Percentiles rank a stretch among this genome's conserved stretches.
Evolutionary conservation across 2,888 invertebrate species (phyloP).

Genomic region (Anticlea derivata): DNA sequence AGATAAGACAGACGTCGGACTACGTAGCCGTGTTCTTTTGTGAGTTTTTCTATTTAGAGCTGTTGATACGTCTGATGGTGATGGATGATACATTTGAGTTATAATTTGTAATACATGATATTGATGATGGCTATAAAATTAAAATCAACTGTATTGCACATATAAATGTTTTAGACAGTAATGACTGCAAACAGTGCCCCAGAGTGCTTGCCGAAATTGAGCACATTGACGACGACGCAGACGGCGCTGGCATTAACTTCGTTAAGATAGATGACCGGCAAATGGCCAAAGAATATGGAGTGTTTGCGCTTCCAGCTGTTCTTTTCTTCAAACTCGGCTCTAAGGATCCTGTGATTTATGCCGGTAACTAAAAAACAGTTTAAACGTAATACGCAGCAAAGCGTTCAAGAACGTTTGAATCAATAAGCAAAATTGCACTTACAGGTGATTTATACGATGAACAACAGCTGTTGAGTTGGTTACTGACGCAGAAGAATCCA

Average conservation of each 20-base stretch:
- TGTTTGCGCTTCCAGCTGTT: slow-evolving; percentile 95
- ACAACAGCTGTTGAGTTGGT: slow-evolving; percentile 94
- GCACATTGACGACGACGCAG: slow-evolving; percentile 97
- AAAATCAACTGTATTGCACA: slow-evolving; percentile 72
- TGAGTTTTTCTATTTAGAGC: slow-evolving; percentile 79
- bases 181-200: slow-evolving; percentile 97
- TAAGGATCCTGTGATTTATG: slow-evolving; percentile 95
- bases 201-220: slow-evolving; percentile 94
- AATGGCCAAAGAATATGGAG: slow-evolving; percentile 94
- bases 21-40: slow-evolving; percentile 97
- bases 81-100: neutral
- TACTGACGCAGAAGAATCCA: slow-evolving; percentile 95
- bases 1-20: slow-evolving; percentile 93
- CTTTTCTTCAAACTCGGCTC: slow-evolving; percentile 94
- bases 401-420: slow-evolving; percentile 2
- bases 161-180: slow-evolving; percentile 91
- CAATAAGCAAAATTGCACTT: slow-evolving; percentile 34
- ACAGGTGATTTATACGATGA: slow-evolving; percentile 93
- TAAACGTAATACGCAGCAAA: neutral
- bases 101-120: slow-evolving; percentile 5
- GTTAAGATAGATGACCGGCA: slow-evolving; percentile 95
- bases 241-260: slow-evolving; percentile 94
- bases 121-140: slow-evolving; percentile 37
- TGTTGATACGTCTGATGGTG: neutral
- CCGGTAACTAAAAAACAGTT: slow-evolving; percentile 81